phyloP scores from a whole-genome alignment of 1,140 invertebrate genomes.

The Anthonomus grandis region DNA sequence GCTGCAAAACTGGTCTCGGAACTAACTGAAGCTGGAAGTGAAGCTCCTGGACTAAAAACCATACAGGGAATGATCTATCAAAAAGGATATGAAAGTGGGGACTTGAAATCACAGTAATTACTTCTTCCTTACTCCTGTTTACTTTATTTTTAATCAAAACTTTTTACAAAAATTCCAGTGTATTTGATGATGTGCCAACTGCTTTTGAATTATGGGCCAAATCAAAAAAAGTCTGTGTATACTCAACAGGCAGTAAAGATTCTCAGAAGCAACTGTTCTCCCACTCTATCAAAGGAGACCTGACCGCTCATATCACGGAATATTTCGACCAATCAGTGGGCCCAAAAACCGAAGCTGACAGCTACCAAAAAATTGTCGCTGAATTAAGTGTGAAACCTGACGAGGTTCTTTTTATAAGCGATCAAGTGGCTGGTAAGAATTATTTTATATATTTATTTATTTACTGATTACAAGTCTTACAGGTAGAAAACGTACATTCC shows the following conservation, averaged over 20 bases:
- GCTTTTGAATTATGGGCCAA: constrained; percentile 70
- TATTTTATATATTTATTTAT: too few relatives aligned
- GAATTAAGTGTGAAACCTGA: constrained; percentile 60
- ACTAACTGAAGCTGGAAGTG: constrained; percentile 75
- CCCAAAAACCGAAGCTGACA: constrained; percentile 67
- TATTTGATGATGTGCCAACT: constrained; percentile 44
- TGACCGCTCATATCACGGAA: constrained; percentile 69
- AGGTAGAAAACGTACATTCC: too few relatives aligned
- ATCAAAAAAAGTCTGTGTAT: constrained; percentile 76
- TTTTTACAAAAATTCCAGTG: constrained; percentile 16
- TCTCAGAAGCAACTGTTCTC: constrained; percentile 87
- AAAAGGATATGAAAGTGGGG: constrained; percentile 72
- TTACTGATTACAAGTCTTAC: too few relatives aligned
- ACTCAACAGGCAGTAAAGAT: constrained; percentile 87
- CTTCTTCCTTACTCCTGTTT: background rate
- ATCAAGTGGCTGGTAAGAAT: constrained; percentile 68
- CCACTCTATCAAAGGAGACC: constrained; percentile 72
- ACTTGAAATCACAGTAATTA: constrained; percentile 86
- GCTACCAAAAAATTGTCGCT: constrained; percentile 73
- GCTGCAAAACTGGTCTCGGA: constrained; percentile 67
- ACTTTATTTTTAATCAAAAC: background rate
- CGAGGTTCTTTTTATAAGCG: constrained; percentile 81
- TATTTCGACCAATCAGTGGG: constrained; percentile 85
- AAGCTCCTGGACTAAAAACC: constrained; percentile 76
- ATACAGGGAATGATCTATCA: constrained; percentile 88